A percentile compares a stretch with the other conserved stretches of the same genome.
Evolutionary conservation across 2,888 invertebrate genomes (phyloP).

Genomic region (Phyto melanocephala): DNA sequence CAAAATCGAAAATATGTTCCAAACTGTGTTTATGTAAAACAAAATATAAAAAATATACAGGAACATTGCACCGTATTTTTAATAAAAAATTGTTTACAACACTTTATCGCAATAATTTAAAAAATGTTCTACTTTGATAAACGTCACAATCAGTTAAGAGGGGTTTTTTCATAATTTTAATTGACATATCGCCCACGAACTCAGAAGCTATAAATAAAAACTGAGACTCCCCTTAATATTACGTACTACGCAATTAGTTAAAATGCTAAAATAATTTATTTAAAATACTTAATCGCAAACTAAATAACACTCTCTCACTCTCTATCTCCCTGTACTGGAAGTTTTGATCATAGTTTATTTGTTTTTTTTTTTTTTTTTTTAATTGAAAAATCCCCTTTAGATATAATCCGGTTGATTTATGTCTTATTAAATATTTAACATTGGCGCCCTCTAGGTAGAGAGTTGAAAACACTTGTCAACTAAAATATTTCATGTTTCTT

Average conservation of each 20-base stretch:
- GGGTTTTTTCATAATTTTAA: background rate
- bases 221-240: background rate
- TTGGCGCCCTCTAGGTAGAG: constrained; percentile 62
- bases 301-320: background rate
- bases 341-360: constrained; percentile 1
- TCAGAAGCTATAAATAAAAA: constrained; percentile 5
- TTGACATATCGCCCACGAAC: constrained; percentile 46
- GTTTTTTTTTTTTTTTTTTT: background rate
- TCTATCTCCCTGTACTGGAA: background rate
- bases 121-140: background rate
- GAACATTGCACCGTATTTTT: too few relatives aligned
- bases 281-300: background rate
- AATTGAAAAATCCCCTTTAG: constrained; percentile 25
- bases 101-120: background rate
- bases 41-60: too few relatives aligned
- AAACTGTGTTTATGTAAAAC: too few relatives aligned
- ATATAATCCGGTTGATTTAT: constrained; percentile 57
- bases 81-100: too few relatives aligned
- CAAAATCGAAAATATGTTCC: too few relatives aligned
- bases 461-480: constrained; percentile 62
- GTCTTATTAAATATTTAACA: constrained; percentile 62
- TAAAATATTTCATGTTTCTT: constrained; percentile 54
- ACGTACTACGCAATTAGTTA: background rate
- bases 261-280: background rate
- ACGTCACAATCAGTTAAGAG: background rate